Evolutionary conservation across 2,113 vertebrate species (phyloP).

Genomic region (Regulus satrapa): DNA sequence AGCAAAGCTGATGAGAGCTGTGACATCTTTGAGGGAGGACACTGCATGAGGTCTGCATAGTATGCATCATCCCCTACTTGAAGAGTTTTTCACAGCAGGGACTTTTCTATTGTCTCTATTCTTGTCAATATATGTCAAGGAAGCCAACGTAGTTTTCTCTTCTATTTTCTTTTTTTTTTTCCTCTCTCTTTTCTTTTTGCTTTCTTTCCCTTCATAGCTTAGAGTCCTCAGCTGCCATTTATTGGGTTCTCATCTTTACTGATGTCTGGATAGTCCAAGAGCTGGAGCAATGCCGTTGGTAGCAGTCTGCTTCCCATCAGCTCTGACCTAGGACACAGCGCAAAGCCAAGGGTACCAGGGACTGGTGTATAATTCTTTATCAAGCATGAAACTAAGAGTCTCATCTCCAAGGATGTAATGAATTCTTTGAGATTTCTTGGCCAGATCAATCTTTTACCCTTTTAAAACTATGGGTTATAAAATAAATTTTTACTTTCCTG

Average conservation of each 20-base stretch:
- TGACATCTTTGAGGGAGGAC: constrained; percentile 23
- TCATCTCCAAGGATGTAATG: background rate
- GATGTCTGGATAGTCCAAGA: background rate
- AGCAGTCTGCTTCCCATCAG: background rate
- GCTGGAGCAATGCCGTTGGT: background rate
- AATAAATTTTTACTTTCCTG: background rate
- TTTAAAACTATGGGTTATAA: background rate
- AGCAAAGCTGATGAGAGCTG: background rate
- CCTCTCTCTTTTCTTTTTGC: background rate
- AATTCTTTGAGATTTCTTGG: background rate
- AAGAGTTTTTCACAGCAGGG: background rate
- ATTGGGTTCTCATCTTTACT: background rate
- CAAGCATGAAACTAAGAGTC: background rate
- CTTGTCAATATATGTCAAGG: background rate
- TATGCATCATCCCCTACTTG: background rate
- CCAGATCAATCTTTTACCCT: background rate
- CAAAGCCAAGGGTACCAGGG: background rate
- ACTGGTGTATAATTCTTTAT: background rate
- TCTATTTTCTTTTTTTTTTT: background rate
- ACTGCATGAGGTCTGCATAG: background rate
- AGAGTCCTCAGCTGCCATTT: background rate
- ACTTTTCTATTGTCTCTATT: background rate
- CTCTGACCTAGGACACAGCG: background rate
- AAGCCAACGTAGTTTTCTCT: background rate
- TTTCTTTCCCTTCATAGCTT: background rate